Percentiles rank a stretch among this genome's conserved stretches.
These are phyloP conservation scores for Drosophila kepulauana DNA, from an alignment of 1,140 invertebrate species.

Conservation along the genomic window DNA sequence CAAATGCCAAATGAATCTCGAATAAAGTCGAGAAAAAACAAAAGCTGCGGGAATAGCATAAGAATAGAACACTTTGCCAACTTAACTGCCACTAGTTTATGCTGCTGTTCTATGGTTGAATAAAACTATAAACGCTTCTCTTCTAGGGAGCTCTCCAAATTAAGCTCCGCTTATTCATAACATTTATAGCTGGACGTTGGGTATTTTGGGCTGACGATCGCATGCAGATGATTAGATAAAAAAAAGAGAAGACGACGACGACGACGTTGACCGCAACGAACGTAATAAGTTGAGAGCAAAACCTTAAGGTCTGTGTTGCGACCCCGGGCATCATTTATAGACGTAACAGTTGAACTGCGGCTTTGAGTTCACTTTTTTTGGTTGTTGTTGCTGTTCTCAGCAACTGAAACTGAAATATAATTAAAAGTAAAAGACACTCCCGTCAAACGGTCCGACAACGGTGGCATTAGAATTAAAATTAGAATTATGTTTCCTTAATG, in stretches of 20 bases:
- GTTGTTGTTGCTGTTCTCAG: slow-evolving; percentile 41
- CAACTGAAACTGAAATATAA: slow-evolving; percentile 64
- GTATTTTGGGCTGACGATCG: slow-evolving; percentile 25
- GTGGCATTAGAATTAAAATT: slow-evolving; percentile 63
- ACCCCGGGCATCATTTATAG: slow-evolving; percentile 40
- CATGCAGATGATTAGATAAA: slow-evolving; percentile 79
- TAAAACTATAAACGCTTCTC: slow-evolving; percentile 72
- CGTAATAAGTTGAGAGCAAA: slow-evolving; percentile 38
- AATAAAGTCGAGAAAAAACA: slow-evolving; percentile 25
- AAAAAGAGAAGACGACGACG: neutral
- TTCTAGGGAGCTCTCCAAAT: slow-evolving; percentile 52
- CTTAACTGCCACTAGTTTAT: slow-evolving; percentile 73
- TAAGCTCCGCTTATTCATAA: slow-evolving; percentile 75
- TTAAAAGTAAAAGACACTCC: slow-evolving; percentile 77
- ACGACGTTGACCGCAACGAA: slow-evolving; percentile 72
- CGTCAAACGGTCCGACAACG: slow-evolving; percentile 35
- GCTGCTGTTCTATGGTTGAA: slow-evolving; percentile 56
- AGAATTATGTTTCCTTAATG: slow-evolving; percentile 84
- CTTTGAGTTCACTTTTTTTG: slow-evolving; percentile 37
- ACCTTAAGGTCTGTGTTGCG: slow-evolving; percentile 20
- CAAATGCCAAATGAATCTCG: slow-evolving; percentile 17
- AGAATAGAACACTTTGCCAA: slow-evolving; percentile 66
- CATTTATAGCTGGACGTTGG: slow-evolving; percentile 59
- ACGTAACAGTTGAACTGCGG: slow-evolving; percentile 48
- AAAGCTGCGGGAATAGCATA: slow-evolving; percentile 16